Percentiles rank a stretch among this genome's conserved stretches.
Conservation (phyloP, 2,888 invertebrate species). For the Plusia festucae region DNA sequence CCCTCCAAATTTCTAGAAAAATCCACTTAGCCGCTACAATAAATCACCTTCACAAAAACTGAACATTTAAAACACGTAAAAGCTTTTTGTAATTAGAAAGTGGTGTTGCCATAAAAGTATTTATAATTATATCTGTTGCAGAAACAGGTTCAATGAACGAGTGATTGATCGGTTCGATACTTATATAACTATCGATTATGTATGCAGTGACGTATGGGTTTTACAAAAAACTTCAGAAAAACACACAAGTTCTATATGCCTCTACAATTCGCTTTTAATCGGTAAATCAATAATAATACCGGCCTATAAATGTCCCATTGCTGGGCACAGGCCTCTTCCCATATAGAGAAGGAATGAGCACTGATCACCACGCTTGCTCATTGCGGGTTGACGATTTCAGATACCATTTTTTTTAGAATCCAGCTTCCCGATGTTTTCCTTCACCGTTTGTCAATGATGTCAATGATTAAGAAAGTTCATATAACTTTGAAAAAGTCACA, state of each 20-base stretch:
- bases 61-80: slow-evolving; percentile 11
- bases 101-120: slow-evolving; percentile 40
- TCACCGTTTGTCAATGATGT: no score
- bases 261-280: no score
- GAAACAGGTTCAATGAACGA: slow-evolving; percentile 42
- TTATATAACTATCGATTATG: slow-evolving; percentile 38
- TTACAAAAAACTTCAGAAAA: neutral
- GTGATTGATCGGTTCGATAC: slow-evolving; percentile 44
- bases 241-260: neutral
- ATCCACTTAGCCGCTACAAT: neutral
- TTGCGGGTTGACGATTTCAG: no score
- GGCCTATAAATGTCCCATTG: no score
- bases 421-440: no score
- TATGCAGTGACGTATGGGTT: slow-evolving; percentile 28
- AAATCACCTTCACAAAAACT: slow-evolving; percentile 9
- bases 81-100: slow-evolving; percentile 52
- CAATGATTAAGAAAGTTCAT: no score
- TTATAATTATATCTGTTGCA: slow-evolving; percentile 37
- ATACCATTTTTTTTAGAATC: no score
- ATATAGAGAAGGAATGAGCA: no score
- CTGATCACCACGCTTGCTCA: no score
- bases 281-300: no score
- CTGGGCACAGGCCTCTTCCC: no score
- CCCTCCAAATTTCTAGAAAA: neutral
- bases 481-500: no score